phyloP scores from a whole-genome alignment of 2,113 vertebrate species.

The Fregetta grallaria region DNA sequence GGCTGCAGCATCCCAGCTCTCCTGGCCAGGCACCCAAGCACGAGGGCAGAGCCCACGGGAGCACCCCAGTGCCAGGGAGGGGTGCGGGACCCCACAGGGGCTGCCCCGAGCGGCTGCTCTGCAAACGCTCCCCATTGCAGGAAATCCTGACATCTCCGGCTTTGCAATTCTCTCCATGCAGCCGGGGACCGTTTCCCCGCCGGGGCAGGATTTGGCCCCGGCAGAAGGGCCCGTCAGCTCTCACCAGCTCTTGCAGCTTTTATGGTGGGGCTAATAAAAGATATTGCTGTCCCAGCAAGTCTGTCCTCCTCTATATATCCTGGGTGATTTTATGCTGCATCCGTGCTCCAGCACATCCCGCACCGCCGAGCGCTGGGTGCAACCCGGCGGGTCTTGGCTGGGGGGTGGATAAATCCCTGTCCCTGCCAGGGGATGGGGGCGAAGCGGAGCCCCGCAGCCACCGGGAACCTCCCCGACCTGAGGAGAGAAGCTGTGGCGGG shows the following conservation, averaged over 20 bases:
- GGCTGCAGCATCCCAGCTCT: background rate
- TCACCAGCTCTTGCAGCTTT: background rate
- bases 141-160: rapidly evolving
- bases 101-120: background rate
- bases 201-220: background rate
- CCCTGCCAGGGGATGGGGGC: background rate
- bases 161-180: too few relatives aligned
- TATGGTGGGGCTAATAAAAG: background rate
- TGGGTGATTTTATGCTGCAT: background rate
- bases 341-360: background rate
- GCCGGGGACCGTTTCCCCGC: rapidly evolving
- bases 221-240: background rate
- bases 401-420: background rate
- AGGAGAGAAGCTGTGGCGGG: background rate
- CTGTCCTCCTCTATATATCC: rapidly evolving
- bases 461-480: background rate
- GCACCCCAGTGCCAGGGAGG: background rate
- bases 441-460: background rate
- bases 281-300: background rate
- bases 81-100: background rate
- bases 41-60: background rate
- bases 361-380: rapidly evolving
- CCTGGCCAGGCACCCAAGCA: background rate
- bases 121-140: background rate
- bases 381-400: background rate